phyloP scores from a whole-genome alignment of 2,113 vertebrate species.

The Crotalus helleri region DNA sequence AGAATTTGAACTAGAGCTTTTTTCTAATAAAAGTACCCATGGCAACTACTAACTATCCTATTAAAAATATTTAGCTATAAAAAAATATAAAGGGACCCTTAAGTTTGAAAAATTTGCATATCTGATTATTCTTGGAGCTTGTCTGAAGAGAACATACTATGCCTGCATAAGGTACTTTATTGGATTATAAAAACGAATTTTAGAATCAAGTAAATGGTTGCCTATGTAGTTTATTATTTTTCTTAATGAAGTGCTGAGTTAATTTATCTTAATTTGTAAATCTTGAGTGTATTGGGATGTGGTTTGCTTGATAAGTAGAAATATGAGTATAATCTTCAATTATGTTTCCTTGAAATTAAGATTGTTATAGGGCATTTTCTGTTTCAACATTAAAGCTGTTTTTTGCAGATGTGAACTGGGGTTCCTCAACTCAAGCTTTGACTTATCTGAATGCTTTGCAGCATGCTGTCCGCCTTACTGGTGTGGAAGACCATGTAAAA shows the following conservation, averaged over 20 bases:
- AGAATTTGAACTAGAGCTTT: neutral
- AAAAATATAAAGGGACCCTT: neutral
- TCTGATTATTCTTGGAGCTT: neutral
- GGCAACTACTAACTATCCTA: neutral
- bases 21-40: neutral
- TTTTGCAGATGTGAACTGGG: conserved; percentile 96
- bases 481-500: conserved; percentile 95
- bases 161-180: neutral
- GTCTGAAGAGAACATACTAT: neutral
- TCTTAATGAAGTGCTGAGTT: neutral
- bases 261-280: neutral
- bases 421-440: conserved; percentile 96
- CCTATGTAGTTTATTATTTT: neutral
- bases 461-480: conserved; percentile 90
- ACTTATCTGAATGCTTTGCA: conserved; percentile 93
- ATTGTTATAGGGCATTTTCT: neutral
- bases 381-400: neutral
- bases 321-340: neutral
- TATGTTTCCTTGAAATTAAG: neutral
- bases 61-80: neutral
- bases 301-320: neutral
- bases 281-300: neutral
- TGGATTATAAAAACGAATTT: neutral
- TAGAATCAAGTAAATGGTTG: neutral
- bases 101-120: neutral